Evolutionary conservation across 1,140 invertebrate species (phyloP), one percentile per base, ranked within the genome.

Genomic region (Formica selysi): DNA sequence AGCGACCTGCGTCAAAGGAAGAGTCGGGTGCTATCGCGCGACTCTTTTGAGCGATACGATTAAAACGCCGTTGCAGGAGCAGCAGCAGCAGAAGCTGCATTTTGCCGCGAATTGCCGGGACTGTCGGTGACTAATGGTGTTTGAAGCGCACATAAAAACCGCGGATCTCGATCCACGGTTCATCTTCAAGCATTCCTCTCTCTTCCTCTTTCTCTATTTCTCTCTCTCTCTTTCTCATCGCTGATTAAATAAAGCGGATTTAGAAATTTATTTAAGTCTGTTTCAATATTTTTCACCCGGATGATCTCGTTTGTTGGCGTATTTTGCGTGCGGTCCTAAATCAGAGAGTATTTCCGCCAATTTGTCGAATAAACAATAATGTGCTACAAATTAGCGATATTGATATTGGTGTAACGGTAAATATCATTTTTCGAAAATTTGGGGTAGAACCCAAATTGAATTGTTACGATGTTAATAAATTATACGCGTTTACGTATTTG

Each of bases 1-100:
- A 74, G 67, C 76, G 88, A 86, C 71, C 74, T 57, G 81, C 71
- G 3, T 85, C 83, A 85, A 78, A 85, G 83, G 83, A 85, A 76
- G 48, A 65, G 32, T 73, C 57, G 22, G 71, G 71, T 32, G 38
- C 68, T 64, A 71, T 76, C 70, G 68, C 16, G 54, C 32, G 73
- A 26, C 54, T 68, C 57, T 73, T 81, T 73, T 68, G 78, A 38
- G 36, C 44, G 32, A 36, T 64, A 36, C 70, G 59, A 65, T 76
- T 85, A 76, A 76, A 76, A 76, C 41, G 51, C 22, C 22, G 62
- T 54, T 62, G 68, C 76, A 41, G 44, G 76, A 59, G 76, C 38
- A 70, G 76, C 51, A 70, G 68, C 76, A 41, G 48, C 76, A 59
- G 76, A 38, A 70, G 22, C 29, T 61, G 64, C 38, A 78, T 78